Evolutionary conservation across 2,113 vertebrate genomes (phyloP), one percentile per base, ranked within the genome.

Genomic region (Gorsachius goisagi): DNA sequence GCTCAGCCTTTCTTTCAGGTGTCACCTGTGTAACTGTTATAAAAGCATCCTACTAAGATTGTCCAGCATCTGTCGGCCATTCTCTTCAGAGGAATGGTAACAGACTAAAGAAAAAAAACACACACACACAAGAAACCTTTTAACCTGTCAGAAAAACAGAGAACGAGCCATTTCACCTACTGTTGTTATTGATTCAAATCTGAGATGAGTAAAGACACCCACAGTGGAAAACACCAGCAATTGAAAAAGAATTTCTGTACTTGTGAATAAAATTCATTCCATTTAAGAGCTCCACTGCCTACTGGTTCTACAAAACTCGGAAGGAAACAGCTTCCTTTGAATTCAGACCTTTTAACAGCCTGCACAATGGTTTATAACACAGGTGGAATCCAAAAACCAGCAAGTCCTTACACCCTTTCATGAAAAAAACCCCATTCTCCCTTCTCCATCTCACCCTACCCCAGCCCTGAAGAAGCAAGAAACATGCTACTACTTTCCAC

Each of bases 251-350:
- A 96, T 39, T 83, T 50, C 62, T 86, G 21, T 89, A 91, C 82
- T 90, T 95, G 50, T 76, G 96, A 96, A 97, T 92, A 93, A 94
- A 89, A 97, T 92, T 94, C 22, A 90, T 89, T 90, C 52, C 11
- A 64, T 88, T 96, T 96, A 89, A 90, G 67, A 93, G 60, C 64
- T 95, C 91, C 17, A 22, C 94, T 96, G 91, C 84, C 83, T 96
- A 83, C 49, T 69, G 72, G 39, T 92, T 94, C 92, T 73, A 82
- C 59, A 83, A 94, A 92, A 95, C 85, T 78, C 94, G 95, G 90
- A 93, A 96, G 89, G 45, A 69, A 81, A 93, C 80, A 90, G 39
- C 64, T 96, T 95, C 73, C 93, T 97, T 94, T 96, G 91, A 95
- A 97, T 94, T 47, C 80, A 91, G 84, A 80, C 44, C 69, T 89